A percentile compares a stretch with the other conserved stretches of the same genome.
Conservation (phyloP, 2,797 vertebrate genomes). For the Thripadectes ignobilis region DNA sequence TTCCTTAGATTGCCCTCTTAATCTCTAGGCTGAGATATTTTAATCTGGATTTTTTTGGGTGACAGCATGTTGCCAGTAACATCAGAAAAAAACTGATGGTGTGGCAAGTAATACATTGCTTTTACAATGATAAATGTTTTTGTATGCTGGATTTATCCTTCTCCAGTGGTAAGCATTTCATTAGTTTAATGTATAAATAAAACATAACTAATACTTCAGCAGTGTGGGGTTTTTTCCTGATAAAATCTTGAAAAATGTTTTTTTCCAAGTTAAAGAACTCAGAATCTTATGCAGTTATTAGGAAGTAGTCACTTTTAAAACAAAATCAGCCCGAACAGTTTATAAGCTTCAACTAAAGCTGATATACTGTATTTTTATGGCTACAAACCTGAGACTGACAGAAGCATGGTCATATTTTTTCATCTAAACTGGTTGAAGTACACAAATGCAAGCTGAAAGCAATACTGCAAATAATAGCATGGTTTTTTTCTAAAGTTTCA, state of each 20-base stretch:
- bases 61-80: not conserved
- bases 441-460: not conserved
- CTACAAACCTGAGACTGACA: not conserved
- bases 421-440: not conserved
- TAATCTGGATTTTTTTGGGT: not conserved
- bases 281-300: not conserved
- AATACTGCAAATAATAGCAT: not conserved
- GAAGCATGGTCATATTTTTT: not conserved
- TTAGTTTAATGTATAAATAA: not conserved
- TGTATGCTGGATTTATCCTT: not conserved
- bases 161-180: not conserved
- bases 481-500: not conserved
- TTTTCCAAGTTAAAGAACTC: not conserved
- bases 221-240: not conserved
- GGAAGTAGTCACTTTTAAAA: not conserved
- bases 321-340: not conserved
- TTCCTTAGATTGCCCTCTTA: not conserved
- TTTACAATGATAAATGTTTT: not conserved
- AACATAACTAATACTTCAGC: not conserved
- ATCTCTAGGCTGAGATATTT: not conserved
- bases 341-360: not conserved
- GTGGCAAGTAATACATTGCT: not conserved
- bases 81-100: not conserved
- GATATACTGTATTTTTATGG: not conserved
- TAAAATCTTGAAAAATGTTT: not conserved